phyloP scores from a whole-genome alignment of 2,113 vertebrate genomes.

The Fregetta grallaria region DNA sequence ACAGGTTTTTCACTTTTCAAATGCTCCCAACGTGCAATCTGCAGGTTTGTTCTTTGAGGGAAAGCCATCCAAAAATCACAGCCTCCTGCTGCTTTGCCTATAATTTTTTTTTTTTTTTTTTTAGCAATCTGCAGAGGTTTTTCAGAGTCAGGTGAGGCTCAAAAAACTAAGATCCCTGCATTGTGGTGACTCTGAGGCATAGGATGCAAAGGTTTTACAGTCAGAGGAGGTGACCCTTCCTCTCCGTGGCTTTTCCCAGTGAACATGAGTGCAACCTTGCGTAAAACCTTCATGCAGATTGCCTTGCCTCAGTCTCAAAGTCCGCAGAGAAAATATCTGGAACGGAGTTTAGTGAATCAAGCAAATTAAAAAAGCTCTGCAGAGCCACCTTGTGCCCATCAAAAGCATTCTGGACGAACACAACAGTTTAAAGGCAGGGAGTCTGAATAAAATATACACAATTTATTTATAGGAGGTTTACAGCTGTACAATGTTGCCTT shows the following conservation, averaged over 20 bases:
- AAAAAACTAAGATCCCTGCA: background rate
- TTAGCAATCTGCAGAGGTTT: background rate
- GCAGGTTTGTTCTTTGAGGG: background rate
- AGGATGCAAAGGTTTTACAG: background rate
- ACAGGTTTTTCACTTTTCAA: background rate
- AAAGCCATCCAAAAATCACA: background rate
- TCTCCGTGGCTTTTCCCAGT: background rate
- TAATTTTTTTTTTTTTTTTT: background rate
- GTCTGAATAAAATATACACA: constrained; percentile 49
- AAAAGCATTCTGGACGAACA: background rate
- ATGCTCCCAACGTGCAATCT: background rate
- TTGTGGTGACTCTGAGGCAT: background rate
- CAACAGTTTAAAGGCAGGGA: background rate
- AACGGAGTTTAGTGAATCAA: background rate
- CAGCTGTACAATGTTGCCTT: constrained; percentile 48
- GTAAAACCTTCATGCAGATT: background rate
- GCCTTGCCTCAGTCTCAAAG: background rate
- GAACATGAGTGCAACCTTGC: background rate
- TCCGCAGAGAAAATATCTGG: background rate
- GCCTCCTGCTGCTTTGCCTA: background rate
- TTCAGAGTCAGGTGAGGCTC: background rate
- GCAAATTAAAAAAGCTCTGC: background rate
- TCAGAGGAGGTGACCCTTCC: background rate
- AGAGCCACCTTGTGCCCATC: constrained; percentile 25
- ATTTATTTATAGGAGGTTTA: constrained; percentile 63